Evolutionary conservation across 2,888 invertebrate genomes (phyloP).

Genomic region (Trachelus troglodyta): DNA sequence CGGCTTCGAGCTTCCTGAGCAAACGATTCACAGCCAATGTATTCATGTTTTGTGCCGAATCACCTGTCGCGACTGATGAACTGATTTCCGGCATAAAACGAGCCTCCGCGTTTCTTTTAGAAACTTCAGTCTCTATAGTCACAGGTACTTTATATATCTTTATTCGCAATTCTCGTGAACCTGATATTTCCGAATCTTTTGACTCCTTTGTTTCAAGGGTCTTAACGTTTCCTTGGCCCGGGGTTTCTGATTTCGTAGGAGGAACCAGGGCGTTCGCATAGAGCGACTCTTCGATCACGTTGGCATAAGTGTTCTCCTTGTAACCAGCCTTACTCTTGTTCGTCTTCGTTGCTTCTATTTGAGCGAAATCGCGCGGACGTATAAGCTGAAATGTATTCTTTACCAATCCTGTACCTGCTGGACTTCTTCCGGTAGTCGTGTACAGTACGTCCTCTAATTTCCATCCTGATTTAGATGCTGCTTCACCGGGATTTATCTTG

Average conservation of each 20-base stretch:
- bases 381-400: conserved; percentile 68
- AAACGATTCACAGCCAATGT: conserved; percentile 74
- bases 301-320: conserved; percentile 66
- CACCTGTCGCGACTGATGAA: neutral
- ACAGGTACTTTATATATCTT: neutral
- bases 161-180: neutral
- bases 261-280: conserved; percentile 49
- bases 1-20: conserved; percentile 78
- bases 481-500: conserved; percentile 51
- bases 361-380: conserved; percentile 70
- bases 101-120: neutral
- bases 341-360: conserved; percentile 65
- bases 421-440: conserved; percentile 42
- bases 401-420: conserved; percentile 39
- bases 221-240: neutral
- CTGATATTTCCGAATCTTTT: neutral
- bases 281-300: conserved; percentile 61
- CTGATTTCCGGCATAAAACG: neutral
- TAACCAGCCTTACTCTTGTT: conserved; percentile 41
- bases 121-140: neutral
- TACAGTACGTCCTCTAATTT: conserved; percentile 46
- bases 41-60: conserved; percentile 64
- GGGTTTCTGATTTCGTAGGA: conserved; percentile 9
- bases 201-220: neutral
- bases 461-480: conserved; percentile 22